A percentile compares a stretch with the other conserved stretches of the same genome.
phyloP scores from a whole-genome alignment of 2,113 vertebrate genomes.

The human (Homo sapiens) region GRCh38 chr6:163723501-163724000 shows the following conservation, averaged over 20 bases:
- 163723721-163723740: neutral
- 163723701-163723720: neutral
- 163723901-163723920: neutral
- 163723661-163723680: accelerated
- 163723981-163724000: accelerated
- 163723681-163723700: neutral
- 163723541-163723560: neutral
- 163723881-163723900: neutral
- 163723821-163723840: neutral
- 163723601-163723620: accelerated
- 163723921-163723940: accelerated
- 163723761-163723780: neutral
- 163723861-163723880: accelerated
- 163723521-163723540: neutral
- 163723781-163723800: neutral
- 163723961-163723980: accelerated
- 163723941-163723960: accelerated
- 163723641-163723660: neutral
- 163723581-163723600: neutral
- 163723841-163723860: accelerated
- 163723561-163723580: accelerated
- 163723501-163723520: accelerated
- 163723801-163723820: no score
- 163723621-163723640: accelerated
- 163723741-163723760: neutral